Base-by-base conservation (phyloP, 1,140 invertebrate genomes). In the Drosophila guanche region DNA sequence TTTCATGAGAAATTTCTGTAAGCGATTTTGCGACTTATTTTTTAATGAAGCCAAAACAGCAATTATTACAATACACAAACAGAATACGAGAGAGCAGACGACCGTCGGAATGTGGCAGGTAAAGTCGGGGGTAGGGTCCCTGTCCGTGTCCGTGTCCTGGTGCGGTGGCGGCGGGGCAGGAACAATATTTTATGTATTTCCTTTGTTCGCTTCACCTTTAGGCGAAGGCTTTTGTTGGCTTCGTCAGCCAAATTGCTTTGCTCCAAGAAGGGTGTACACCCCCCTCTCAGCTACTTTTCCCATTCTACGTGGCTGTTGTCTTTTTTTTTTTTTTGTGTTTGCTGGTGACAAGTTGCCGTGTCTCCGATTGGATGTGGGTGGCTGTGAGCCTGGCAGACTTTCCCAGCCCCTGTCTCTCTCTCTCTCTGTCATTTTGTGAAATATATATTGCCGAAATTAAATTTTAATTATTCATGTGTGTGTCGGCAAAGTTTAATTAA, bases 401-500 rank as follows among this genome's bases (percentile, higher is more conserved):
- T 20, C 16, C 16, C 16, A 20, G 16, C 10, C 8, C 29, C 4
- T 10, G 4, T 5, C 47, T 29, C 16, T 46, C 20, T 7, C 23
- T 61, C 23, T 47, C 37, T 12, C 25, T 46, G 25, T 37, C 14
- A 7, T 25, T 55, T 37, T 50, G 60, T 62, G 80, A 73, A 68
- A 80, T 80, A 77, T 85, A 85, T 85, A 85, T 85, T 76, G 73
- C 67, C 78, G 77, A 77, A 86, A 85, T 85, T 86, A 85, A 85
- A 85, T 86, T 85, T 85, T 85, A 85, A 85, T 85, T 85, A 85
- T 85, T 85, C 81, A 85, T 85, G 81, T 74, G 59, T 86, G 68
- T 81, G 45, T 41, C 81, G 81, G 81, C 69, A 86, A 81, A 85
- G 84, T 85, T 85, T 86, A 85, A 85, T 85, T 85, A 85, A 85